Evolutionary conservation across 2,797 vertebrate genomes (phyloP).

Genomic region (Smutsia temminckii): DNA sequence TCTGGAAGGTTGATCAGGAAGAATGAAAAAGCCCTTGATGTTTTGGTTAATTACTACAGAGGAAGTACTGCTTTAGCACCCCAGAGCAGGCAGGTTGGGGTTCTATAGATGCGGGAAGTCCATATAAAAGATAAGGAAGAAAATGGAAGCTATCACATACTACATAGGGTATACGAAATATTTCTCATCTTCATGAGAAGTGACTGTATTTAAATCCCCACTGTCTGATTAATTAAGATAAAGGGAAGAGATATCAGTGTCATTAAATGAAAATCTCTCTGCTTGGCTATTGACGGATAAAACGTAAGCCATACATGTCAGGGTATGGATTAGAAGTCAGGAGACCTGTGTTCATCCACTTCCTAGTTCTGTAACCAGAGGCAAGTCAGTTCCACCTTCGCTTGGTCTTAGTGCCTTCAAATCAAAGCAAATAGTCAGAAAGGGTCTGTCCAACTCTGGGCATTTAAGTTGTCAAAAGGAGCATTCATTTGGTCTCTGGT

Average conservation of each 20-base stretch:
- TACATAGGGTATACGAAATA: not conserved
- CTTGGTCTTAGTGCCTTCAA: not conserved
- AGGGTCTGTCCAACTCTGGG: not conserved
- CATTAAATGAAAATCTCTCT: not conserved
- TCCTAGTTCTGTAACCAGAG: not conserved
- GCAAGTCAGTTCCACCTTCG: not conserved
- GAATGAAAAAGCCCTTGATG: not conserved
- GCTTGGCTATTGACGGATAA: not conserved
- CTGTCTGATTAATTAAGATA: not conserved
- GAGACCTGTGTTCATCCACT: not conserved
- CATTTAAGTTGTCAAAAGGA: not conserved
- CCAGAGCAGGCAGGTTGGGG: not conserved
- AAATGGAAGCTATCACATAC: not conserved
- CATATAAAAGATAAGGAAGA: not conserved
- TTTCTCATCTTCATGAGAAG: conserved; percentile 3
- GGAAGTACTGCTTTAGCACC: not conserved
- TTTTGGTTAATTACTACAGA: not conserved
- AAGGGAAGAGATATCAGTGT: not conserved
- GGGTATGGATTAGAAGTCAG: not conserved
- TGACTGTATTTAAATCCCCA: not conserved
- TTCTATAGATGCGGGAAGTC: not conserved
- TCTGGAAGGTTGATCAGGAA: not conserved
- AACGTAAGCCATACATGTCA: not conserved
- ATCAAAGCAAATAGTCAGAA: not conserved
- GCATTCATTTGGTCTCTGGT: not conserved